phyloP scores from a whole-genome alignment of 2,113 vertebrate species.

The Dasyornis broadbenti region DNA sequence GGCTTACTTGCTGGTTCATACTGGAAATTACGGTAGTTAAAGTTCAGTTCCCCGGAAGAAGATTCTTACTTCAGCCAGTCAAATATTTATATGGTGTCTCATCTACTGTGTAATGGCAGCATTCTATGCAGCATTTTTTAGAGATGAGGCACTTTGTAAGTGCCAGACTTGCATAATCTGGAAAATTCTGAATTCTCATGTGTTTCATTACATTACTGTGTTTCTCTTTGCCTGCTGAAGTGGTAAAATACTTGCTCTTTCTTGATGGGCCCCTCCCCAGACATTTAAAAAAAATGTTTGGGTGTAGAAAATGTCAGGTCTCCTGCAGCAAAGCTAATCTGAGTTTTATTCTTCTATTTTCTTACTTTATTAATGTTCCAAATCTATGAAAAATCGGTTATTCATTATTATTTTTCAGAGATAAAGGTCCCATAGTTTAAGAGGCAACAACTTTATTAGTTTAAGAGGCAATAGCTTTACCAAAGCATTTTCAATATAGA shows the following conservation, averaged over 20 bases:
- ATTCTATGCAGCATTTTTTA: background rate
- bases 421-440: background rate
- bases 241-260: background rate
- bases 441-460: background rate
- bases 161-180: background rate
- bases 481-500: background rate
- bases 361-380: background rate
- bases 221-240: background rate
- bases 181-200: background rate
- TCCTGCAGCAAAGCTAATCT: background rate
- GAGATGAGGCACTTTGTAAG: background rate
- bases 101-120: background rate
- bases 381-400: background rate
- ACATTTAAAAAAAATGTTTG: background rate
- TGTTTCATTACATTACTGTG: background rate
- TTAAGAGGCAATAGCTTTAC: background rate
- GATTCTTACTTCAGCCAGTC: background rate
- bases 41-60: constrained; percentile 6
- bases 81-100: background rate
- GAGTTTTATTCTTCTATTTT: background rate
- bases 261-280: background rate
- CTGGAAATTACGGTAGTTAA: background rate
- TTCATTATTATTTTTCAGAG: background rate
- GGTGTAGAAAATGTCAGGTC: background rate
- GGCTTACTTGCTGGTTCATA: background rate